phyloP scores from a whole-genome alignment of 2,113 vertebrate genomes.

The Clarias gariepinus region DNA sequence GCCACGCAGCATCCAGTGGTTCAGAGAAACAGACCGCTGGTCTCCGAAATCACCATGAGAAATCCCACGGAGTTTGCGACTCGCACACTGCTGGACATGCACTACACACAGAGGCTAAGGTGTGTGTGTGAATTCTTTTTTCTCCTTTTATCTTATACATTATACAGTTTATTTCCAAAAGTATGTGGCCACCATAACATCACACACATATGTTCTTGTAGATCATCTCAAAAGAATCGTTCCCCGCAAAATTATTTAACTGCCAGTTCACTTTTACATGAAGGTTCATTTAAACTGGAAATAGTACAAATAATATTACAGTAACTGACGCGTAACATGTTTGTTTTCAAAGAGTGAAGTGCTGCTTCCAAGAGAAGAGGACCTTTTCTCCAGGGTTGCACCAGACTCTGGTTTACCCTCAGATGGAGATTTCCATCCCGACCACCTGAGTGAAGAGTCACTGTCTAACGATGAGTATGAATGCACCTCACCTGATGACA shows the following conservation, averaged over 20 bases:
- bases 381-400: slow-evolving; percentile 60
- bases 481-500: slow-evolving; percentile 86
- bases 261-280: neutral
- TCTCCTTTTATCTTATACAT: neutral
- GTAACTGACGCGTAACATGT: neutral
- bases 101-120: slow-evolving; percentile 14
- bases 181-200: neutral
- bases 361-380: slow-evolving; percentile 58
- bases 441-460: slow-evolving; percentile 73
- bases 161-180: neutral
- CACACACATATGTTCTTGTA: neutral
- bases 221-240: neutral
- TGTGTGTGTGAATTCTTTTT: neutral
- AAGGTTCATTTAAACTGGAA: neutral
- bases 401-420: slow-evolving; percentile 54
- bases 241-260: neutral
- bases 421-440: slow-evolving; percentile 69
- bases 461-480: slow-evolving; percentile 85
- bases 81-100: slow-evolving; percentile 26
- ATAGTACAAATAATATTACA: neutral
- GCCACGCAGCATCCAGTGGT: neutral
- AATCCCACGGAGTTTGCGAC: slow-evolving; percentile 22
- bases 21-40: slow-evolving; percentile 27
- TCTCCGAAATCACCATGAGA: slow-evolving; percentile 32
- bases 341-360: slow-evolving; percentile 39